Evolutionary conservation across 92 coral and sea anemone genomes (phyloP).

Genomic region (Pocillopora meandrina): DNA sequence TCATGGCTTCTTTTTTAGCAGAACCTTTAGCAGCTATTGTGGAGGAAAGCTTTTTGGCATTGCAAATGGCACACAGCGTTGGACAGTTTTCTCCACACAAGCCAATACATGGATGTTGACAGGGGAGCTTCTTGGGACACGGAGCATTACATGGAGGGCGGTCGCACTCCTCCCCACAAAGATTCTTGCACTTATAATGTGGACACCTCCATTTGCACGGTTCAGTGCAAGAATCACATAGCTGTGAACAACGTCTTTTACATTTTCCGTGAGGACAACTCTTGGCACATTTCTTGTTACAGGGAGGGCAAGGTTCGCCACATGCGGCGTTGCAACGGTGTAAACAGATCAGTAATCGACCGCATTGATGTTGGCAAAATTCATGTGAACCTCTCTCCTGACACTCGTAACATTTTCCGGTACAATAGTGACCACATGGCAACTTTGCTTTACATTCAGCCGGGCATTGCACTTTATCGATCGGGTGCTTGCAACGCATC

Average conservation of each 20-base stretch:
- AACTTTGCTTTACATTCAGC: constrained; percentile 47
- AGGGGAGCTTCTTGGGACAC: constrained; percentile 41
- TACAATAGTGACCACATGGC: constrained; percentile 72
- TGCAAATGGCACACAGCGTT: constrained; percentile 56
- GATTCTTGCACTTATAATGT: constrained; percentile 62
- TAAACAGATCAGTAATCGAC: constrained; percentile 63
- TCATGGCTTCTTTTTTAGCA: constrained; percentile 25
- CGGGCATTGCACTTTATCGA: constrained; percentile 36
- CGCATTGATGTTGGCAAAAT: constrained; percentile 59
- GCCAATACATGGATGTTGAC: constrained; percentile 76
- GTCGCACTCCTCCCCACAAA: constrained; percentile 63
- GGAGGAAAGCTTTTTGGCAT: constrained; percentile 43
- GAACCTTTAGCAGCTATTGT: constrained; percentile 13
- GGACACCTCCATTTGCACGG: constrained; percentile 62
- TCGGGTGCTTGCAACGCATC: constrained; percentile 37
- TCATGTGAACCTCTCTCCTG: constrained; percentile 46
- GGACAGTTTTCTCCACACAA: constrained; percentile 85
- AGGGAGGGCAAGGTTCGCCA: constrained; percentile 77
- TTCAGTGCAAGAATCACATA: constrained; percentile 52
- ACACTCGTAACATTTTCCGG: constrained; percentile 61
- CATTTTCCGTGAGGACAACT: constrained; percentile 65
- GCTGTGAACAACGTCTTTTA: constrained; percentile 42
- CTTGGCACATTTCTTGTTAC: constrained; percentile 45
- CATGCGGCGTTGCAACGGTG: constrained; percentile 68
- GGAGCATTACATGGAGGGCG: constrained; percentile 54